phyloP scores from a whole-genome alignment of 2,888 invertebrate species.

The Apotomis turbidana region DNA sequence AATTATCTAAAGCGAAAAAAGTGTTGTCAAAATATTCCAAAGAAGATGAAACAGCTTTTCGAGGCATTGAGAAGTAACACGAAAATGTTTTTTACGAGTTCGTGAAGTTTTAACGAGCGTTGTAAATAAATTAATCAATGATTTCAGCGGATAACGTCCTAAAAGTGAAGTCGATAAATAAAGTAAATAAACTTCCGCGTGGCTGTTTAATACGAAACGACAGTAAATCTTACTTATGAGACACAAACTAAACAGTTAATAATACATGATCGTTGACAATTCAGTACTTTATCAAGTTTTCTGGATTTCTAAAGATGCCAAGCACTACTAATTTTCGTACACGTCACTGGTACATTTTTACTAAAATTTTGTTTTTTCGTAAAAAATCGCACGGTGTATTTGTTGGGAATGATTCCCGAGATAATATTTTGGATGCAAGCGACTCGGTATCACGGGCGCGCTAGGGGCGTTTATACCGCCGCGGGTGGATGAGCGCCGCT shows the following conservation, averaged over 20 bases:
- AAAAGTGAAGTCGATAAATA: not conserved
- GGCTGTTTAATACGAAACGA: too few relatives aligned
- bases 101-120: constrained; percentile 33
- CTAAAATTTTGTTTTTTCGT: not conserved
- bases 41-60: constrained; percentile 3
- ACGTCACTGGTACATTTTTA: too few relatives aligned
- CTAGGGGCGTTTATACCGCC: constrained; percentile 39
- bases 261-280: too few relatives aligned
- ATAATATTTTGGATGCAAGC: constrained; percentile 45
- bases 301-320: too few relatives aligned
- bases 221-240: too few relatives aligned
- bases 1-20: constrained; percentile 7
- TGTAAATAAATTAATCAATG: constrained; percentile 32
- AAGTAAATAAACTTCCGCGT: not conserved
- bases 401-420: constrained; percentile 24
- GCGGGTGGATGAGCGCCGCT: constrained; percentile 50
- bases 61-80: constrained; percentile 26
- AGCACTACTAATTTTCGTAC: too few relatives aligned
- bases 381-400: constrained; percentile 14
- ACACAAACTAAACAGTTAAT: too few relatives aligned
- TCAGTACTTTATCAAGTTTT: too few relatives aligned
- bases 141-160: constrained; percentile 12
- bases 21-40: constrained; percentile 21
- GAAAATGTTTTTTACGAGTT: constrained; percentile 40
- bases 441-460: constrained; percentile 43